phyloP scores from a whole-genome alignment of 23 tunicate genomes.

The Trididemnum clinides region DNA sequence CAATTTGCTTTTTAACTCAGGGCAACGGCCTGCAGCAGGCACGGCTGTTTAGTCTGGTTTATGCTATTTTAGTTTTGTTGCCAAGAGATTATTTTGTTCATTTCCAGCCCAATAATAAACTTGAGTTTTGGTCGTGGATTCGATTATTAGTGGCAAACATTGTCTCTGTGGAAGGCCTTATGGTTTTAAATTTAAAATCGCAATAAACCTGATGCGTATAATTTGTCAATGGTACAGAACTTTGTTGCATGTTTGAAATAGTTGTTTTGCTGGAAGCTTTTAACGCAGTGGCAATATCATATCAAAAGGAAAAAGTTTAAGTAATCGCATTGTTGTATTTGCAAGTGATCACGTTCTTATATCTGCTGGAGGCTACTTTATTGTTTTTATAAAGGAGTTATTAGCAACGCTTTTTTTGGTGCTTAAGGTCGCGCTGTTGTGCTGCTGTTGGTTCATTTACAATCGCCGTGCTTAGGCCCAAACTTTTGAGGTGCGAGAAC shows the following conservation, averaged over 20 bases:
- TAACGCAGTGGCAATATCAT: no score
- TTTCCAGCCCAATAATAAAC: not conserved
- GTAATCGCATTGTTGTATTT: no score
- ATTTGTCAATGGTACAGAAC: not conserved
- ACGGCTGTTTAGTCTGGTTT: not conserved
- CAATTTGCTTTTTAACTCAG: not conserved
- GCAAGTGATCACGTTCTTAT: no score
- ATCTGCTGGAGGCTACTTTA: no score
- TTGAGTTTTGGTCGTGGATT: not conserved
- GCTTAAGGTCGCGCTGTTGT: no score
- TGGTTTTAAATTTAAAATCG: not conserved
- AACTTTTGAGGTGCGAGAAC: no score
- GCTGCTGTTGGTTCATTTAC: no score
- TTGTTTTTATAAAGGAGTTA: no score
- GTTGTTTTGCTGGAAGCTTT: not conserved
- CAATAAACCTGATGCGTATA: not conserved
- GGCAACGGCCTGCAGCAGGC: not conserved
- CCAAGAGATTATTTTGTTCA: slow-evolving; percentile 9
- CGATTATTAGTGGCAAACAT: not conserved
- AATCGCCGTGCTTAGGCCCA: no score
- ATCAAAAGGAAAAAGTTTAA: no score
- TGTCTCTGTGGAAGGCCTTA: not conserved
- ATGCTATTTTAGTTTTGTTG: not conserved
- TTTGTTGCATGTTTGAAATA: not conserved
- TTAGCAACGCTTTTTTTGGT: no score